Evolutionary conservation across 2,797 vertebrate genomes (phyloP).

Genomic region (Neosalanx taihuensis): DNA sequence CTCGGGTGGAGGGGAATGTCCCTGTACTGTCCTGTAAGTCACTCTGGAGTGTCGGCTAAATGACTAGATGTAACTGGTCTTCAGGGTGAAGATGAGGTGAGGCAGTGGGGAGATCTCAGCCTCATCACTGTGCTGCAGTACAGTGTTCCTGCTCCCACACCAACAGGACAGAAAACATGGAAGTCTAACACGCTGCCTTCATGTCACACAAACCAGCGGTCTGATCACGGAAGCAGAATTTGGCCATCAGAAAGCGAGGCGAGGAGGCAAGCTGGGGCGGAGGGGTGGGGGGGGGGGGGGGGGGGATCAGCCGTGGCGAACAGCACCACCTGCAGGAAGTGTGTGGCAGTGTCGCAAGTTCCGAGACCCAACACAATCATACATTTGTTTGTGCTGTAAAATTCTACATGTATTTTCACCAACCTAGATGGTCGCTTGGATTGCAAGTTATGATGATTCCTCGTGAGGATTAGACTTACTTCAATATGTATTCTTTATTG

Average conservation of each 20-base stretch:
- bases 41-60: no score
- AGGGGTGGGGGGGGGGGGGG: constrained; percentile 10
- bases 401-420: no score
- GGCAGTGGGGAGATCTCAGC: neutral
- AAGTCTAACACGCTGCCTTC: constrained; percentile 30
- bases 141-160: neutral
- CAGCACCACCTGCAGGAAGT: constrained; percentile 68
- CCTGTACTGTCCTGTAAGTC: no score
- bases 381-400: neutral
- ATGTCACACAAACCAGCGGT: constrained; percentile 32
- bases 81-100: no score
- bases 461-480: no score
- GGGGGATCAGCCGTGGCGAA: constrained; percentile 50
- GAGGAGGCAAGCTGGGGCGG: neutral
- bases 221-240: constrained; percentile 32
- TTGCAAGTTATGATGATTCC: no score
- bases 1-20: no score
- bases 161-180: constrained; percentile 10
- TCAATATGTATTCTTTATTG: no score
- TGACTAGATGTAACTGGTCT: no score
- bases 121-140: constrained; percentile 25
- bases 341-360: constrained; percentile 11
- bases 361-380: neutral
- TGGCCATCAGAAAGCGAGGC: constrained; percentile 25
- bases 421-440: no score